A percentile compares a stretch with the other conserved stretches of the same genome.
Evolutionary conservation across 1,140 invertebrate genomes (phyloP).

Genomic region (Drosophila leontia): DNA sequence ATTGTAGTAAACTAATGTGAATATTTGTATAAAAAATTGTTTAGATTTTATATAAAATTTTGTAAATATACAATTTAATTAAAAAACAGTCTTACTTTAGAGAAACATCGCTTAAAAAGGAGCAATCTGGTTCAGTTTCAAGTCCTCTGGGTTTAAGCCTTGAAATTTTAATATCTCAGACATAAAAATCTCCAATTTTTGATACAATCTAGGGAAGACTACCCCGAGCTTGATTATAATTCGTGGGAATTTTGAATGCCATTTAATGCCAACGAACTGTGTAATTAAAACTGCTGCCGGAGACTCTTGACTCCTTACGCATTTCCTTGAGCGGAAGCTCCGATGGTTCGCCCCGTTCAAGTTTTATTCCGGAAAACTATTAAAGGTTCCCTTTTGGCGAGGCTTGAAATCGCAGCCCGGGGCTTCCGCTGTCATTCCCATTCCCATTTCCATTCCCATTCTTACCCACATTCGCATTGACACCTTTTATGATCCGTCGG

Average conservation of each 20-base stretch:
- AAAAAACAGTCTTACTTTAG: not conserved
- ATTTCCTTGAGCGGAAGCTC: conserved; percentile 74
- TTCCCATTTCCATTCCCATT: conserved; percentile 49
- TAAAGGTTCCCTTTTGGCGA: conserved; percentile 62
- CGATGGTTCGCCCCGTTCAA: conserved; percentile 13
- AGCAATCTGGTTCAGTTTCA: not conserved
- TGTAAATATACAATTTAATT: not conserved
- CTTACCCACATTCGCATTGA: conserved; percentile 56
- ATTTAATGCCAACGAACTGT: conserved; percentile 26
- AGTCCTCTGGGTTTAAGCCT: not conserved
- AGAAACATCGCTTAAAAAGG: not conserved
- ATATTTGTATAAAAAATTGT: not conserved
- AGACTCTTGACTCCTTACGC: conserved; percentile 56
- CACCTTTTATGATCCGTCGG: conserved; percentile 59
- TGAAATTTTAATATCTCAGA: not conserved
- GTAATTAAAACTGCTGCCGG: conserved; percentile 62
- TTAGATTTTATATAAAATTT: too few species aligned
- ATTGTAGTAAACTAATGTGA: too few species aligned
- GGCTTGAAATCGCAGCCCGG: conserved; percentile 29
- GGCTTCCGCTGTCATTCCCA: conserved; percentile 58
- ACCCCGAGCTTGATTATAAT: not conserved
- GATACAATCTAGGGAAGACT: not conserved
- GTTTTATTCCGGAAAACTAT: conserved; percentile 74
- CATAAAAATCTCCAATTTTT: not conserved
- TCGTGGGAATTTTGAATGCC: conserved; percentile 57